Evolutionary conservation across 2,113 vertebrate genomes (phyloP).

Genomic region (Odontesthes bonariensis): DNA sequence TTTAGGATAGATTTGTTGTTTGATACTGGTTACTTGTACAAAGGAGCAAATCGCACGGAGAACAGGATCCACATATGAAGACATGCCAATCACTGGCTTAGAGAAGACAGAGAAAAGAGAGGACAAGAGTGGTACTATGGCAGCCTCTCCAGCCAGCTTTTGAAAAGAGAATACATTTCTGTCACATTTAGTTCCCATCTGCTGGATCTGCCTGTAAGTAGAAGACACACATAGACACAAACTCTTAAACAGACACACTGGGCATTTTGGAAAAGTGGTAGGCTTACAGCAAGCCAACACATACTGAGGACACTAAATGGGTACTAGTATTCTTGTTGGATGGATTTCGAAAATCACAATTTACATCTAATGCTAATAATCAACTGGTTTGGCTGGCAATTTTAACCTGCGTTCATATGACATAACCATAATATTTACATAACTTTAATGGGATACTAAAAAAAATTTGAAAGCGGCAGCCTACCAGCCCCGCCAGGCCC

Average conservation of each 20-base stretch:
- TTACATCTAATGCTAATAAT: not conserved
- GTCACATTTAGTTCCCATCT: slow-evolving; percentile 77
- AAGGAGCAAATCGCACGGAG: slow-evolving; percentile 58
- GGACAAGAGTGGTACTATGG: slow-evolving; percentile 37
- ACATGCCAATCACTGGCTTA: slow-evolving; percentile 78
- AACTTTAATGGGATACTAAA: too few relatives aligned
- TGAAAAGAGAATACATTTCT: slow-evolving; percentile 79
- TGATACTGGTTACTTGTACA: slow-evolving; percentile 74
- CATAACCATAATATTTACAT: too few relatives aligned
- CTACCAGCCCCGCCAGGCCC: too few relatives aligned
- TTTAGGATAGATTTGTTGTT: slow-evolving; percentile 64
- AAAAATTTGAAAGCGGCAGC: too few relatives aligned
- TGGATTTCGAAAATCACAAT: not conserved
- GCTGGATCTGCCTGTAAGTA: slow-evolving; percentile 35
- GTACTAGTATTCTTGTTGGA: not conserved
- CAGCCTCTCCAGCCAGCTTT: slow-evolving; percentile 67
- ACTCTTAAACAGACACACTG: slow-evolving; percentile 15
- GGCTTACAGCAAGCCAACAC: not conserved
- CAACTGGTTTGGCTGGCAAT: not conserved
- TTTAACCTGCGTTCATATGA: too few relatives aligned
- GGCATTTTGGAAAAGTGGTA: slow-evolving; percentile 5
- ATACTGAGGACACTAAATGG: slow-evolving; percentile 7
- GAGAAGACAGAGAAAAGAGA: slow-evolving; percentile 42
- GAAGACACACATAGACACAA: slow-evolving; percentile 24
- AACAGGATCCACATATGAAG: slow-evolving; percentile 81